Conservation (phyloP, 2,113 vertebrate genomes). For the Dromas ardeola region DNA sequence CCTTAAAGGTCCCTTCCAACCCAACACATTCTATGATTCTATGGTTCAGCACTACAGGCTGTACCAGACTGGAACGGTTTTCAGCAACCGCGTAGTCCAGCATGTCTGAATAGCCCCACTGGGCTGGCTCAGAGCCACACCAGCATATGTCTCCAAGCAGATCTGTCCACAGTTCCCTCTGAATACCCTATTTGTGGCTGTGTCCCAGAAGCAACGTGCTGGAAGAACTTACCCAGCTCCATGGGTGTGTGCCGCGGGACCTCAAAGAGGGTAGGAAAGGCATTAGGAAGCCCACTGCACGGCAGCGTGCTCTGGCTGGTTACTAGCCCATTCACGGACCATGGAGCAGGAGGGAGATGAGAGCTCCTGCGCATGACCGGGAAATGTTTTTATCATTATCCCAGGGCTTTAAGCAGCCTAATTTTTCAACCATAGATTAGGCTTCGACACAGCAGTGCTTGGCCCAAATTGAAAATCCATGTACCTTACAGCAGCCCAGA, state of each 20-base stretch:
- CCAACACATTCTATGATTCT: no score
- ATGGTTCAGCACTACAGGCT: background rate
- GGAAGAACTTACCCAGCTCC: background rate
- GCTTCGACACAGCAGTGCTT: background rate
- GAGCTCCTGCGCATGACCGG: fast-evolving
- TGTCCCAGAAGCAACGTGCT: background rate
- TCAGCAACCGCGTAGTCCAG: background rate
- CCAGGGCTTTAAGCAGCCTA: background rate
- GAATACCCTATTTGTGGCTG: fast-evolving
- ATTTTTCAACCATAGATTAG: background rate
- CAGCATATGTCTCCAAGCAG: fast-evolving
- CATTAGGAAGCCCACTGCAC: background rate
- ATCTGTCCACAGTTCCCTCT: background rate
- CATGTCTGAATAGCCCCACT: background rate
- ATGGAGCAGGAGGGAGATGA: background rate
- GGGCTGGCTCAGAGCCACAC: background rate
- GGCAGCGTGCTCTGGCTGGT: background rate
- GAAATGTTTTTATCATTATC: background rate
- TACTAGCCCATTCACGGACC: background rate
- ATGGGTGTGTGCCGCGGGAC: fast-evolving
- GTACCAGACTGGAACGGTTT: background rate
- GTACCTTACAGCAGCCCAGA: background rate
- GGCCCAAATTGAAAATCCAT: background rate
- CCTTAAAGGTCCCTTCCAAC: no score
- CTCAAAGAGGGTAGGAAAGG: background rate